phyloP scores from a whole-genome alignment of 2,113 vertebrate genomes.

The Piliocolobus tephrosceles region DNA sequence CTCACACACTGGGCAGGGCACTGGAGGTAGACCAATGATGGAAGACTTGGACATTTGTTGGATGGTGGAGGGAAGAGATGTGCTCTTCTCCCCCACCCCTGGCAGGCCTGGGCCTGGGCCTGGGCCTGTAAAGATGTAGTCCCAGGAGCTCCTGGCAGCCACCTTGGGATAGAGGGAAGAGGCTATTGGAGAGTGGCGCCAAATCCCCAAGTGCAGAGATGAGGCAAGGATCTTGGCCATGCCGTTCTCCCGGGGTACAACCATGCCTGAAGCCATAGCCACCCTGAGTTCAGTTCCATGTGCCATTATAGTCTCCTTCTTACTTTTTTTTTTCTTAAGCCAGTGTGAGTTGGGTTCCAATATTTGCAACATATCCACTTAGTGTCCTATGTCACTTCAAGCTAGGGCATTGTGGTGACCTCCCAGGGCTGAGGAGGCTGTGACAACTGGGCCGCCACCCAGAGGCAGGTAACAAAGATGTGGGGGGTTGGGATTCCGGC shows the following conservation, averaged over 20 bases:
- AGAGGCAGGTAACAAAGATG: neutral
- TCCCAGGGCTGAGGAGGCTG: neutral
- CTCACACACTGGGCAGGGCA: neutral
- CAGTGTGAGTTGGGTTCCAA: neutral
- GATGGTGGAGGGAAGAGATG: neutral
- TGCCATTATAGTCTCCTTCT: neutral
- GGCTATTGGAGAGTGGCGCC: neutral
- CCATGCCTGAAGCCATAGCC: neutral
- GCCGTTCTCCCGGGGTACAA: neutral
- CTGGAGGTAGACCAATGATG: neutral
- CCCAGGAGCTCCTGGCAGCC: neutral
- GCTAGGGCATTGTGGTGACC: neutral
- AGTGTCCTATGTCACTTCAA: neutral
- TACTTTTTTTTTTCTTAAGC: neutral
- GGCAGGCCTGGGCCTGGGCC: neutral
- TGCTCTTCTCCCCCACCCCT: too few relatives aligned
- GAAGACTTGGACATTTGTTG: neutral
- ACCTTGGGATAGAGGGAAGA: neutral
- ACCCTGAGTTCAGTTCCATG: neutral
- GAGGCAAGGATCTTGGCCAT: neutral
- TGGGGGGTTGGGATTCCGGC: accelerated
- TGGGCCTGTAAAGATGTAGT: neutral
- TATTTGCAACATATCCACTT: neutral
- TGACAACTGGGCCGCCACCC: neutral
- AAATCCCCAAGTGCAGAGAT: neutral